Evolutionary conservation across 2,113 vertebrate species (phyloP).

Genomic region (human (Homo sapiens)): GRCh38 chr1:159268501-159269000

Average conservation of each 20-base stretch:
- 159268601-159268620: not conserved
- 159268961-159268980: not conserved
- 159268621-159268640: not conserved
- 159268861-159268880: not conserved
- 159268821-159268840: not conserved
- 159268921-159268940: not conserved
- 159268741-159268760: not conserved
- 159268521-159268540: not conserved
- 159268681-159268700: not conserved
- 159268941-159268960: not conserved
- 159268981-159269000: not conserved
- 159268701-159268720: not conserved
- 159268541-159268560: not conserved
- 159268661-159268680: not conserved
- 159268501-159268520: not conserved
- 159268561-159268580: not conserved
- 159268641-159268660: not conserved
- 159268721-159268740: no score
- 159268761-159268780: not conserved
- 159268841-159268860: not conserved
- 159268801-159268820: not conserved
- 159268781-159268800: not conserved
- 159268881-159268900: not conserved
- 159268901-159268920: not conserved
- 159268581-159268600: rapidly evolving